These are phyloP conservation scores for Ibidorhyncha struthersii DNA, from an alignment of 2,113 vertebrate genomes.

Conservation along the genomic window DNA sequence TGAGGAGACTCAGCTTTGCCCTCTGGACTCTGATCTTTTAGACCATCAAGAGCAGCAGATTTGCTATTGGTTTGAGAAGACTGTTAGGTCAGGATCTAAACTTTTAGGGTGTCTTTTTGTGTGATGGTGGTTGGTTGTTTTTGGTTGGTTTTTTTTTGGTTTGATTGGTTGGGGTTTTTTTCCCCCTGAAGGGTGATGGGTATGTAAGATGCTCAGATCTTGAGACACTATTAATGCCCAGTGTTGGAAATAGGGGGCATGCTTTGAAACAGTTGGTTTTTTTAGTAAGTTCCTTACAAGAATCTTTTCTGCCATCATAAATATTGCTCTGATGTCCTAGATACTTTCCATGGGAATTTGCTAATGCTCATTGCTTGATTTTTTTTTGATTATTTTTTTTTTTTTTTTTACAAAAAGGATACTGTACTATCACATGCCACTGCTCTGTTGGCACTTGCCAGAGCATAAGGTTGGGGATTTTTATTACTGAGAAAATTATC, in stretches of 20 bases:
- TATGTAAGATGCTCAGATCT: neutral
- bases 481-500: neutral
- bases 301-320: neutral
- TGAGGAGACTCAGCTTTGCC: neutral
- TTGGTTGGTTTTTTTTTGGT: neutral
- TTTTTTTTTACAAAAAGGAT: neutral
- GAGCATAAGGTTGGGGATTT: neutral
- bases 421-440: rapidly evolving
- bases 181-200: too few species aligned
- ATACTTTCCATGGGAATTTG: neutral
- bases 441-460: neutral
- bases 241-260: neutral
- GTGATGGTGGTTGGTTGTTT: neutral
- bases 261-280: neutral
- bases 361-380: neutral
- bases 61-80: neutral
- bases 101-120: neutral
- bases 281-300: neutral
- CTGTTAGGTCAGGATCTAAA: neutral
- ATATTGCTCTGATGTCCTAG: neutral
- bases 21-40: neutral
- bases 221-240: rapidly evolving
- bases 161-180: too few species aligned
- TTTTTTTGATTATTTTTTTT: too few species aligned
- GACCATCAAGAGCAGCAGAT: neutral